Base-by-base conservation (phyloP, 2,888 invertebrate species). In the Synanthedon myopaeformis region DNA sequence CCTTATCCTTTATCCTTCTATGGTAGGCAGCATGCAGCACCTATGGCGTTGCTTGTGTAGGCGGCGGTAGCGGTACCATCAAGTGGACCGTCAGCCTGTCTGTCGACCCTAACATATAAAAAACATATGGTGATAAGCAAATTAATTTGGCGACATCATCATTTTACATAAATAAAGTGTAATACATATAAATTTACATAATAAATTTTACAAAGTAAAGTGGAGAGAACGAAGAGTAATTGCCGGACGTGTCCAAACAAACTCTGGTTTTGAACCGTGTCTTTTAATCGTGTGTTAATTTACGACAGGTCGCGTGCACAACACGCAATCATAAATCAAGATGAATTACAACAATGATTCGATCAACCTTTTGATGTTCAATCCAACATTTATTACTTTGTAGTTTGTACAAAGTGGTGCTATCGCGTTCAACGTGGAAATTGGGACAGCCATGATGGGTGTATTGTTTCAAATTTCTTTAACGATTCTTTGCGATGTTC, bases 261-360 rank as follows among this genome's bases (percentile, higher is more conserved):
- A 49, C 42, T 13, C 14, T 23, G 12, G 11, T 11, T 49, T 49
- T 45, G 45, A 45, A 45, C 6, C 14, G 45, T 23, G 17, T 49
- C 8, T 51, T 52, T 45, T 71, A 68, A 69, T 74, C 69, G 69
- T 69, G 66, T 61, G 73, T 70, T 76, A 79, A 79, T 80, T 79
- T 79, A 81, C 75, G 79, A 80, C 70, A 71, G 66, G 72, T 72
- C 64, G 69, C 69, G 67, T 67, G 66, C 66, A 61, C 58, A 62
- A 75, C 79, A 80, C 78, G 76, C 76, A 67, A 73, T 70, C 58
- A 73, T 83, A 83, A 83, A 84, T 85, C 83, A 79, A 72, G 76
- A 80, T 79, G 81, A 85, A 77, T 78, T 80, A 82, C 76, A 71
- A 75, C 79, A 76, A 75, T 76, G 79, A 79, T 82, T 68, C 69